phyloP scores from a whole-genome alignment of 2,888 invertebrate genomes.

The Ichneumon xanthorius region DNA sequence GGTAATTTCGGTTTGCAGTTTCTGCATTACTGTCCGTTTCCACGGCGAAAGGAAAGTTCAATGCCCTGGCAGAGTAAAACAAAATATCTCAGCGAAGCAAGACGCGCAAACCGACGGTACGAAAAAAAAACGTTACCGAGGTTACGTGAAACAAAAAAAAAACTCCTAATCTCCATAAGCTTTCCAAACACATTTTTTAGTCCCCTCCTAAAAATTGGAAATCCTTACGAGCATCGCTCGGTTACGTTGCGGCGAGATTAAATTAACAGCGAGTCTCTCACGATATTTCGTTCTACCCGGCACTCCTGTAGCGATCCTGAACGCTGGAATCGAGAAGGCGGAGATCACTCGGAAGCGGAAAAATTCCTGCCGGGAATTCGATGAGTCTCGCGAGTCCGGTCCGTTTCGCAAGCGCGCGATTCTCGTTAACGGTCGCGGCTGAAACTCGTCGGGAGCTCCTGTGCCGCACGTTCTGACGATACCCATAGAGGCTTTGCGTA shows the following conservation, averaged over 20 bases:
- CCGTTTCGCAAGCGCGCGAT: conserved; percentile 28
- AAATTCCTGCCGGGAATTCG: conserved; percentile 30
- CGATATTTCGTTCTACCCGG: not conserved
- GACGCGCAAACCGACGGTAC: not conserved
- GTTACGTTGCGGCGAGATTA: not conserved
- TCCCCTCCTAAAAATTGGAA: not conserved
- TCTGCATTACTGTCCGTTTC: no score
- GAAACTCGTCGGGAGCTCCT: conserved; percentile 1
- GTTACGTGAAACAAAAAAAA: not conserved
- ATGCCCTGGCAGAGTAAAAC: not conserved
- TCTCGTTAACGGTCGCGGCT: conserved; percentile 30
- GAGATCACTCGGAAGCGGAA: conserved; percentile 41
- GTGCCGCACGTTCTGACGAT: not conserved
- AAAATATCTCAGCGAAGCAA: conserved; percentile 10
- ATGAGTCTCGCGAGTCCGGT: conserved; percentile 32
- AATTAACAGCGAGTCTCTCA: not conserved
- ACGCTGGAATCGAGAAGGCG: not conserved
- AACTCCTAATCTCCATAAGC: not conserved
- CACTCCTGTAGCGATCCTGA: conserved; percentile 2
- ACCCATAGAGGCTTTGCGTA: not conserved
- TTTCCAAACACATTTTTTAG: not conserved
- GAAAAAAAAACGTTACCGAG: not conserved
- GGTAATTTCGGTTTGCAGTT: not conserved
- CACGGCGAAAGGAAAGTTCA: conserved; percentile 19
- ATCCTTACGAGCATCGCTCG: conserved; percentile 19